These are phyloP conservation scores for Ypsolopha sequella DNA, from an alignment of 2,888 invertebrate genomes.

Conservation along the genomic window DNA sequence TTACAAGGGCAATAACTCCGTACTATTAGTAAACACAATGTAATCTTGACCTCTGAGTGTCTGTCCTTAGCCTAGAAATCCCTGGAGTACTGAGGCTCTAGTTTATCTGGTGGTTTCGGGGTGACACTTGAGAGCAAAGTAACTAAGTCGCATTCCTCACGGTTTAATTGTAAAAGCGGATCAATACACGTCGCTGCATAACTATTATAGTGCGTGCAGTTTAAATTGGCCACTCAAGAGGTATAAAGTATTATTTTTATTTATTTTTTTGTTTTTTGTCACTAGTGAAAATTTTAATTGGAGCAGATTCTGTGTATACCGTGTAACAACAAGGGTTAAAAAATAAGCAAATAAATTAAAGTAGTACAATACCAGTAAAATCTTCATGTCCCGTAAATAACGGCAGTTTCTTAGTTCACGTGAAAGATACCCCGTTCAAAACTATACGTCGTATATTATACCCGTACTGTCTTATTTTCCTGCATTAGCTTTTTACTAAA, in stretches of 20 bases:
- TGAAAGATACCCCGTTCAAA: no score
- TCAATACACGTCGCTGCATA: neutral
- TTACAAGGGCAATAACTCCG: neutral
- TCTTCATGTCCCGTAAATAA: no score
- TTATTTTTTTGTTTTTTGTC: no score
- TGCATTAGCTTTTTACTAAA: no score
- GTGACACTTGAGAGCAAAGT: neutral
- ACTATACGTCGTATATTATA: no score
- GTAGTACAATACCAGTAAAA: no score
- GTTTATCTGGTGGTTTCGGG: neutral
- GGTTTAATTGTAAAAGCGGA: conserved; percentile 1
- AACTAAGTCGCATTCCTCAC: neutral
- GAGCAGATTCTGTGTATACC: no score
- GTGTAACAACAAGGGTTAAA: no score
- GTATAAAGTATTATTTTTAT: neutral
- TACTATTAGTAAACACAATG: neutral
- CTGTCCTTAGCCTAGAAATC: neutral
- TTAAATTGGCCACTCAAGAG: neutral
- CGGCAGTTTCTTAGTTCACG: no score
- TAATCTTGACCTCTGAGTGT: neutral
- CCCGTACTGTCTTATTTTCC: no score
- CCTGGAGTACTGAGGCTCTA: neutral
- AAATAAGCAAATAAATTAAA: no score
- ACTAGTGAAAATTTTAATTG: no score
- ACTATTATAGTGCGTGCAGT: neutral